Evolutionary conservation across 2,888 invertebrate species (phyloP), one percentile per base, ranked within the genome.

Genomic region (Chydorus sphaericus): DNA sequence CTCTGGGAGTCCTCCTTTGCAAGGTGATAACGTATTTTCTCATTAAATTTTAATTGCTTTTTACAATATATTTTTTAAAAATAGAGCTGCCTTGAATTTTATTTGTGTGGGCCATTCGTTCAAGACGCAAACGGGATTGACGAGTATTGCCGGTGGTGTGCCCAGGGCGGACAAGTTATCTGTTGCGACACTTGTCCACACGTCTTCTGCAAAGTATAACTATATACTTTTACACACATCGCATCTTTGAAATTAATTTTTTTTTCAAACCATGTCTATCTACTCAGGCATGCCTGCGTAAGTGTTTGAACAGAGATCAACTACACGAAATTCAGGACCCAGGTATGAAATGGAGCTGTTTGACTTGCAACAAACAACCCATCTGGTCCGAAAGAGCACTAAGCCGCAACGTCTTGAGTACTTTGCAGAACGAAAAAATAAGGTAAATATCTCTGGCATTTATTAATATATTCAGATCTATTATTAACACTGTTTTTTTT

Each of bases 71-170:
- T 52, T 20, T n/a, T n/a, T n/a, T n/a, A n/a, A n/a, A n/a, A n/a
- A n/a, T 31, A 60, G 56, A 50, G 49, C 11, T 62, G 62, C 48
- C 56, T 58, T 6, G 58, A 59, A 16, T 62, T 60, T 54, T 62
- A 63, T 56, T 58, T 56, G 11, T 55, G 57, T 39, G 61, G 61
- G 16, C 57, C 50, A 30, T 61, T 58, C 38, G 54, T 55, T 36
- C 59, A 59, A 67, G 73, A 73, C 60, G 65, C 66, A 20, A 68
- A 71, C 59, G 73, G 73, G 7, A 63, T 67, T 39, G 73, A 73
- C 62, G 71, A 73, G 56, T 72, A 72, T 63, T 74, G 74, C 62
- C 66, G 72, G 1, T 73, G 73, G 73, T 74, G 74, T 62, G 71
- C 70, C 3, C 69, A 74, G 48, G 73, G 73, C 14, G 74, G 74